Base-by-base conservation (phyloP, 2,797 vertebrate genomes). In the Xerus rutilus region DNA sequence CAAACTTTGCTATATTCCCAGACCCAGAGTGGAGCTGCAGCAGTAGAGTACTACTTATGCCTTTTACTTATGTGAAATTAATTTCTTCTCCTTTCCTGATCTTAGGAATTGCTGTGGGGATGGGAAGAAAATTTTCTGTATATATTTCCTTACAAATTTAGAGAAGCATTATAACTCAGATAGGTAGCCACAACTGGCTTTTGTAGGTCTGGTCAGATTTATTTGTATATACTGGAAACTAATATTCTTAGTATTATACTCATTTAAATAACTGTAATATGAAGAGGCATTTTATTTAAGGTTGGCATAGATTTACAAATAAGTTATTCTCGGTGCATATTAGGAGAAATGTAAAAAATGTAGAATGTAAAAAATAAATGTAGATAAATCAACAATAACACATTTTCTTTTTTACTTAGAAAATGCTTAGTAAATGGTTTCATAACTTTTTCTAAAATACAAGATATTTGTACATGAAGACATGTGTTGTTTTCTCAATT, bases 381-480 rank as follows among this genome's bases (percentile, higher is more conserved):
- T 20, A 73, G 30, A 64, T 92, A 84, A 86, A 64, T 78, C 32
- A 83, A 92, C 49, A 86, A 43, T 74, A 91, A 78, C 47, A 72
- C 17, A 45, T 94, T 92, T 73, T 86, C 13, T 81, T 90, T 86
- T 86, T 88, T 85, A 72, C 14, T 85, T 94, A 57, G 25, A 81
- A 95, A 65, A 15, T 15, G 30, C 32, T 77, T 87, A 84, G 14
- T 23, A 64, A 92, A 76, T 86, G 15, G 85, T 79, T 95, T n/a
- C 49, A 94, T 72, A 92, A 15, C 49, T 35, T 49, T 28, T 94
- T 93, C 77, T 73, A 91, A 88, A 86, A 43, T 77, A 43, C 57
- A 21, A 79, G 43, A 57, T 79, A 5, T 70, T 47, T 91, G 13
- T 73, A 25, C 64, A 23, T 57, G 11, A 65, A 85, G 32, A 52